Conservation (phyloP, 2,888 invertebrate species). For the Caenorhabditis wallacei region DNA sequence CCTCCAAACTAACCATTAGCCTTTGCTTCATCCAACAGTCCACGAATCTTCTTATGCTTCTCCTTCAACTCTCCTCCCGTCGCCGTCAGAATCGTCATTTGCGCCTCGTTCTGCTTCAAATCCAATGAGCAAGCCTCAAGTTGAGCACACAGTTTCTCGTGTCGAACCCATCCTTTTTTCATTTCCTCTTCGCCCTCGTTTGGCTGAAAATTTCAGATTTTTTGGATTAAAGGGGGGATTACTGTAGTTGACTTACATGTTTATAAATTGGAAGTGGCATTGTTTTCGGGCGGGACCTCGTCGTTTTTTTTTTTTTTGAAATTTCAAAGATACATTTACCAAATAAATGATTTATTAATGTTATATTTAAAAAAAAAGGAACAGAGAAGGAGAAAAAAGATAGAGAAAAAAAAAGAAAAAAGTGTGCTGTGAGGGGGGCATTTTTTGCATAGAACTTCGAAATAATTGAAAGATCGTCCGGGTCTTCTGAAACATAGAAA, state of each 20-base stretch:
- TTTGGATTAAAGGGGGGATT: not conserved
- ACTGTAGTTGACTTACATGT: constrained; percentile 37
- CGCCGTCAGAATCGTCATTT: constrained; percentile 80
- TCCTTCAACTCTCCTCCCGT: constrained; percentile 76
- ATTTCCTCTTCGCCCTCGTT: constrained; percentile 69
- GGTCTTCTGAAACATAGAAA: constrained; percentile 61
- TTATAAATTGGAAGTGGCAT: constrained; percentile 65
- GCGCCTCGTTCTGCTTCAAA: constrained; percentile 76
- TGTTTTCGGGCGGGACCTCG: constrained; percentile 8
- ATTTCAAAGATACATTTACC: no score
- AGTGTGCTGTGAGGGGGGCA: no score
- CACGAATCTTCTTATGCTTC: constrained; percentile 77
- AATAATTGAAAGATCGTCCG: constrained; percentile 34
- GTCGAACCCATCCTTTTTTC: constrained; percentile 68
- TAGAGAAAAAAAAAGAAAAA: no score
- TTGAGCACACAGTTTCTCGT: constrained; percentile 68
- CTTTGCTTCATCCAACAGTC: constrained; percentile 69
- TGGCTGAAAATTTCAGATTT: constrained; percentile 39
- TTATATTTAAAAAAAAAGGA: no score
- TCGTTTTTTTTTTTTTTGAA: no score
- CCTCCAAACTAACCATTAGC: no score
- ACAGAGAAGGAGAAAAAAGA: no score
- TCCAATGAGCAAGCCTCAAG: constrained; percentile 67
- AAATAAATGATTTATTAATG: no score
- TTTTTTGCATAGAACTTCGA: not conserved